Evolutionary conservation across 2,113 vertebrate genomes (phyloP), one percentile per base, ranked within the genome.

Genomic region (Piprites chloris): DNA sequence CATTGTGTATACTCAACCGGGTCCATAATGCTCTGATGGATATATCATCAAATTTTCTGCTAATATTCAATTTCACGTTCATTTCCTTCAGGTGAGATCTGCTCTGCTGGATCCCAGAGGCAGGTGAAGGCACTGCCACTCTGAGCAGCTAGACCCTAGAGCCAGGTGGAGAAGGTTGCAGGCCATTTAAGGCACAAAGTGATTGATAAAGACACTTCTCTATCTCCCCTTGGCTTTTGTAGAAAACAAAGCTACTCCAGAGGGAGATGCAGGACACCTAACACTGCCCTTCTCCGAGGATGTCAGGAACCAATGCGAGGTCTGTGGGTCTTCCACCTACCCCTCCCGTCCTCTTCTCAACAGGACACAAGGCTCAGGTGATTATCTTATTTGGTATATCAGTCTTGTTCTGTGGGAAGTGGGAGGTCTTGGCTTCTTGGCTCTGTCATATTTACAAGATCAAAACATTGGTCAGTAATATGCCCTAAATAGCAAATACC

Each of bases 11-110:
- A 42, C n/a, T 89, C 5, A 5, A 5, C 32, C 46, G 67, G 46
- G 62, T 53, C 73, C 50, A 58, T 65, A 89, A 69, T 0, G 0
- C 26, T 83, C 3, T 0, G 55, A 39, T 39, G 16, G 78, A 65
- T 27, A 21, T 8, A 49, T 42, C 17, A 12, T 33, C 18, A 89
- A 46, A 42, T 68, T 75, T 78, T 63, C 44, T 85, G 58, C 58
- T 75, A 79, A 72, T 73, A 75, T 50, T 73, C 14, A 35, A 55
- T 80, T 83, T 66, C 22, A 37, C 30, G 58, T 85, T 49, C 1
- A 35, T 85, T 59, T 83, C 11, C 28, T 69, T 50, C 55, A 42
- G 41, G 21, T 66, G 58, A 87, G 6, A 26, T 61, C 16, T 28
- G 47, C 52, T 78, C 61, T 81, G 9, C 16, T 55, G 61, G 47